Conservation (phyloP, 1,140 invertebrate genomes). For the Diuraphis noxia region DNA sequence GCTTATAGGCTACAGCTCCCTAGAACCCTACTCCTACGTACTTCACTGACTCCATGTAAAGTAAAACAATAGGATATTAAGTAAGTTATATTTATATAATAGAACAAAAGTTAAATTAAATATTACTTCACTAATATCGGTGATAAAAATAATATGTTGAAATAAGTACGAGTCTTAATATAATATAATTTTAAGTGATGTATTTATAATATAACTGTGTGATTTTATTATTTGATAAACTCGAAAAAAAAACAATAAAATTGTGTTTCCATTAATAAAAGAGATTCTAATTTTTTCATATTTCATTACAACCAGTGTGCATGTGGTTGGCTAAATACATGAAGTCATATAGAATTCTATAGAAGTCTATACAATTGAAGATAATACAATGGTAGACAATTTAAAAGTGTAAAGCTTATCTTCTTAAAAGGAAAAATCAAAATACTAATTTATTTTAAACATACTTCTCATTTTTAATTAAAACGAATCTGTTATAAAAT, state of each 20-base stretch:
- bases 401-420: not conserved
- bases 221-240: not conserved
- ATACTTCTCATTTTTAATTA: not conserved
- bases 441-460: not conserved
- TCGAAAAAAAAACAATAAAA: not conserved
- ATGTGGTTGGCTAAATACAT: not conserved
- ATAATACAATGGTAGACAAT: not conserved
- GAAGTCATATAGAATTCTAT: too few relatives aligned
- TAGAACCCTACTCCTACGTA: too few relatives aligned
- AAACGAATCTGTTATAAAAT: not conserved
- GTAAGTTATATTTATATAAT: not conserved
- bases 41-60: not conserved
- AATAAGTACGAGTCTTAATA: not conserved
- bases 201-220: not conserved
- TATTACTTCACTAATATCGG: too few relatives aligned
- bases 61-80: not conserved
- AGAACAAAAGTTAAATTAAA: not conserved
- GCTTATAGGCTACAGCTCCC: too few relatives aligned
- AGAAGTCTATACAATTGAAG: not conserved
- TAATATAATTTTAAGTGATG: not conserved
- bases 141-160: not conserved
- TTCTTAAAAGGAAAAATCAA: not conserved
- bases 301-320: not conserved
- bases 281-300: not conserved
- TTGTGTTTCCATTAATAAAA: not conserved